Conservation (phyloP, 2,113 vertebrate species). For the Ictalurus furcatus region DNA sequence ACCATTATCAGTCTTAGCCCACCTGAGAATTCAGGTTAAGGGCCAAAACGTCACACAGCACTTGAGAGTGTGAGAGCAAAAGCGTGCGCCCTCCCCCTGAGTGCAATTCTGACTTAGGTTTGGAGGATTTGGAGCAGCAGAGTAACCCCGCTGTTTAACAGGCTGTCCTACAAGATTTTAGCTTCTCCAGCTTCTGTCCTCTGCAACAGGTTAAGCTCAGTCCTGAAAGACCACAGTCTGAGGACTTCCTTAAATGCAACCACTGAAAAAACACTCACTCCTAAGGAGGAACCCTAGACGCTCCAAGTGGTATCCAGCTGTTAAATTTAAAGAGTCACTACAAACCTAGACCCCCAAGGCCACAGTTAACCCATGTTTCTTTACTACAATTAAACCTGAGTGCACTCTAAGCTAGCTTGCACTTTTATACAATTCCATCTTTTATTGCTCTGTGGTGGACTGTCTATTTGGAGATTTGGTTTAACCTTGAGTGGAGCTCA, state of each 20-base stretch:
- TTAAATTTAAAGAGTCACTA: background rate
- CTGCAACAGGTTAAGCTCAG: constrained; percentile 7
- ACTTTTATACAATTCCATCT: background rate
- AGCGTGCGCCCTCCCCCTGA: constrained; percentile 15
- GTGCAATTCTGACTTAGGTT: constrained; percentile 67
- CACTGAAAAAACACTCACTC: background rate
- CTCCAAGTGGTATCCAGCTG: background rate
- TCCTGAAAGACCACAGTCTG: background rate
- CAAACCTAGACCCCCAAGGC: background rate
- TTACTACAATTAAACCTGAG: background rate
- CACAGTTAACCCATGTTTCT: background rate
- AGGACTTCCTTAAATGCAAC: background rate
- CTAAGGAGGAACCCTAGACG: background rate
- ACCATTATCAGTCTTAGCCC: constrained; percentile 78
- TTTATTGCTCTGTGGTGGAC: constrained; percentile 3
- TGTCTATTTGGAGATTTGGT: background rate
- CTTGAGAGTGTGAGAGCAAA: background rate
- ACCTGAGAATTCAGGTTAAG: constrained; percentile 74
- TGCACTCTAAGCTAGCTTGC: background rate
- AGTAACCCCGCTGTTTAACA: constrained; percentile 81
- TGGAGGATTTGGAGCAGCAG: constrained; percentile 60
- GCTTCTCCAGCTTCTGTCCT: constrained; percentile 33
- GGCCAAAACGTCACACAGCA: constrained; percentile 83
- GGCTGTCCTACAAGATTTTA: constrained; percentile 61
- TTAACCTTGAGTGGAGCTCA: background rate